Evolutionary conservation across 2,797 vertebrate genomes (phyloP).

Genomic region (Acanthurus leucopareius): DNA sequence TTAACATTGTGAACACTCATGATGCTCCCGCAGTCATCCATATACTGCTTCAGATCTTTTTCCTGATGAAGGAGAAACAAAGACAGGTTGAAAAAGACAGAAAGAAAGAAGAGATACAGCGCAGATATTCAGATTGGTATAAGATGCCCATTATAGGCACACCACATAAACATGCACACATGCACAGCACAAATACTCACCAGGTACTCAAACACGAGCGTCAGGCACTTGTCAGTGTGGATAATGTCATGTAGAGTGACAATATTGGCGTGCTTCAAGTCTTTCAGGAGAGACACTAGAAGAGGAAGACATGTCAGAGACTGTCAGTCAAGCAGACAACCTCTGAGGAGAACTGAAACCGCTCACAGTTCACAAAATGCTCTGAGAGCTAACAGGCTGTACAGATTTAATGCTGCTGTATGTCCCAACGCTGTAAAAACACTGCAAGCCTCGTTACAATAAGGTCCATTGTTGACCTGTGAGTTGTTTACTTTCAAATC

Average conservation of each 20-base stretch:
- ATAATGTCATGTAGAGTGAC: slow-evolving; percentile 91
- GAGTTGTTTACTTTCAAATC: slow-evolving; percentile 3
- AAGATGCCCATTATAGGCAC: background rate
- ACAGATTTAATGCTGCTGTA: background rate
- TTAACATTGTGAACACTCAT: slow-evolving; percentile 90
- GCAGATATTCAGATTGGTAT: slow-evolving; percentile 2
- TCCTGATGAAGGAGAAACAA: slow-evolving; percentile 71
- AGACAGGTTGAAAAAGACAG: too few species aligned
- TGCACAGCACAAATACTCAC: slow-evolving; percentile 71
- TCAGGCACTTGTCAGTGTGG: slow-evolving; percentile 90
- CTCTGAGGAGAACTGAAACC: background rate
- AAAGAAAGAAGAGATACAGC: background rate
- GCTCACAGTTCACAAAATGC: slow-evolving; percentile 6
- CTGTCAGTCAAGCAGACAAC: slow-evolving; percentile 47
- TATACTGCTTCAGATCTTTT: slow-evolving; percentile 89
- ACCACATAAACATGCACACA: slow-evolving; percentile 5
- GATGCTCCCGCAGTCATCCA: slow-evolving; percentile 90
- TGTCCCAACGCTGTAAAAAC: background rate
- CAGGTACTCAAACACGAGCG: slow-evolving; percentile 90
- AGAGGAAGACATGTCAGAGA: slow-evolving; percentile 45
- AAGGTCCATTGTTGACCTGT: background rate
- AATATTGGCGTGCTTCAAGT: slow-evolving; percentile 90
- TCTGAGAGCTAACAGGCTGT: background rate
- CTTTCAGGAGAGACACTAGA: slow-evolving; percentile 88
- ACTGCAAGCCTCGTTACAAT: background rate